Base-by-base conservation (phyloP, 2,113 vertebrate genomes). In the Otolemur garnettii region DNA sequence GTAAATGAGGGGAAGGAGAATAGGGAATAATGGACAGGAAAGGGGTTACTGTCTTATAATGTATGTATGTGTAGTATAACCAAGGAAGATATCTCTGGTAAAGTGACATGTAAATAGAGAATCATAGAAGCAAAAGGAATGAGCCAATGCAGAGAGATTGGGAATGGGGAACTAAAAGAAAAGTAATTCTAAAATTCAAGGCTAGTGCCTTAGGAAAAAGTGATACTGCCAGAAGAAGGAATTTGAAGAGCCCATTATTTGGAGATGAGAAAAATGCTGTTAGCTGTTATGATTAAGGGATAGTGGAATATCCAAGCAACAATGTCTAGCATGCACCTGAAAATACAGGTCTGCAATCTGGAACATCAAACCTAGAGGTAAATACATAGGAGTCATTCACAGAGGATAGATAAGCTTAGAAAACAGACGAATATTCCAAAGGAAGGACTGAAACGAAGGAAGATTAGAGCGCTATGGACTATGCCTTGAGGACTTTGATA, bases 151-250 rank as follows among this genome's bases (percentile, higher is more conserved):
- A 96, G 85, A 92, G 22, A 97, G 77, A 87, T 0, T 64, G 45
- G 72, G n/a, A 35, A 77, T 13, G 0, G 33, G 28, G 4, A 90
- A 3, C 24, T 19, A 90, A 62, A 78, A 91, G 17, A 69, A 87
- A 87, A 80, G 22, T 38, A 87, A 94, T 57, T 74, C 33, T 95
- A 88, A 96, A 92, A 94, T 93, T 91, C 28, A 82, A 81, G 14
- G 59, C 38, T 53, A 18, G 21, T 64, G 42, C 68, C 62, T 62
- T 80, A 83, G 13, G 84, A 75, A 83, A 96, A 96, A 96, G 87
- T 59, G 66, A 24, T 6, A 62, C 11, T 80, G 83, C 79, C 12
- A 92, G 30, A 85, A 93, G 85, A 45, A 62, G 33, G 4, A 19
- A 79, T 82, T 35, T 87, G 50, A 94, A 97, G 62, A 66, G 22